phyloP scores from a whole-genome alignment of 1,140 invertebrate genomes.

The Drosophila sproati region DNA sequence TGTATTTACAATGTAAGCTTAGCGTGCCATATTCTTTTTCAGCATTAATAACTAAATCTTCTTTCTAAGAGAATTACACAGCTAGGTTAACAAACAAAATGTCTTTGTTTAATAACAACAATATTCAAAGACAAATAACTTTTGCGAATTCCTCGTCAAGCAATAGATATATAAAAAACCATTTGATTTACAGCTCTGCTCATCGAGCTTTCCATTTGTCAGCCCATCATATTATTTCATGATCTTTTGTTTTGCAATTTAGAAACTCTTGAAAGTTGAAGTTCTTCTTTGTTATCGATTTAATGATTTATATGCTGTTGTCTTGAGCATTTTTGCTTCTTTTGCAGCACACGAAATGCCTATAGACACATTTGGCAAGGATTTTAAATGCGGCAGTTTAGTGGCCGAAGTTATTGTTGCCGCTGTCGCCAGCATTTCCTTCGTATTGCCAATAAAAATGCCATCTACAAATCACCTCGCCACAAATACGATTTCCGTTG shows the following conservation, averaged over 20 bases:
- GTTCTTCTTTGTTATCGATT: slow-evolving; percentile 4
- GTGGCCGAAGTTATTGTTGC: slow-evolving; percentile 23
- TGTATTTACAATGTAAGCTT: not conserved
- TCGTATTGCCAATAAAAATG: slow-evolving; percentile 59
- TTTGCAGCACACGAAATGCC: not conserved
- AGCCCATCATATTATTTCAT: slow-evolving; percentile 1
- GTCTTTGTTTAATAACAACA: not conserved
- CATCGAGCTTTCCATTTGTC: slow-evolving; percentile 7
- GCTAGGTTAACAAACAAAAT: not conserved
- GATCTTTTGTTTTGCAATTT: slow-evolving; percentile 16
- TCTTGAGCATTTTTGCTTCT: not conserved
- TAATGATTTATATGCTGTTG: not conserved
- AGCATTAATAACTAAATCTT: not conserved
- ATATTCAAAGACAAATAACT: not conserved
- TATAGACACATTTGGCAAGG: slow-evolving; percentile 56
- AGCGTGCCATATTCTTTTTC: not conserved
- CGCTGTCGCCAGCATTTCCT: slow-evolving; percentile 64
- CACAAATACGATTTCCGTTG: slow-evolving; percentile 60
- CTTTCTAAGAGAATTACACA: not conserved
- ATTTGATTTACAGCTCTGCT: not conserved
- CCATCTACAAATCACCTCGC: slow-evolving; percentile 30
- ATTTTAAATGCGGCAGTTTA: slow-evolving; percentile 48
- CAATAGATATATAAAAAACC: slow-evolving; percentile 16
- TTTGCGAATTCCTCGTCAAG: not conserved
- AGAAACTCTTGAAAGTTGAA: slow-evolving; percentile 13